Evolutionary conservation across 1,140 invertebrate species (phyloP), one percentile per base, ranked within the genome.

Genomic region (Lepidurus packardi): DNA sequence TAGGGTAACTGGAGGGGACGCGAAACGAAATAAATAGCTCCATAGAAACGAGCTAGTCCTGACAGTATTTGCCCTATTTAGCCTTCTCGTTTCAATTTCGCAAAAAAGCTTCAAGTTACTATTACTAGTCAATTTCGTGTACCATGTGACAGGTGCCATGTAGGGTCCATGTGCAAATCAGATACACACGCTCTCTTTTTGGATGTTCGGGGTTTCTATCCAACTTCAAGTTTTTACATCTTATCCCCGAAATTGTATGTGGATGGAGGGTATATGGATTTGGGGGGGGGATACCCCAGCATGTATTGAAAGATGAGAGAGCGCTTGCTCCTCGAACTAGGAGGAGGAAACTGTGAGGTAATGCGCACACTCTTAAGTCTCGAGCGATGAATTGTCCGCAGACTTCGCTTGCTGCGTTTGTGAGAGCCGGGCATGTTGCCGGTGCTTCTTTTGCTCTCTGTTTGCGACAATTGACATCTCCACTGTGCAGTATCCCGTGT

Each of bases 321-420:
- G 53, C 53, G 53, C 53, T 65, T 65, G 53, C 53, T 16, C 53
- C 16, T 65, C 21, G 16, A 65, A 21, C 21, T 21, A 21, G 16
- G 9, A 65, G 21, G 53, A 13, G 53, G 21, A 34, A 34, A 34
- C 34, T 34, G 53, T 65, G 21, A 21, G 53, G 53, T 65, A n/a
- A 21, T 65, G 53, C 53, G 53, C 53, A 65, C 21, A 65, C 53
- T 13, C 53, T 21, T 3, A 34, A 21, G 53, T 65, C 6, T 13
- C 53, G 21, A 65, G 53, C 53, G 21, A 13, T 21, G 53, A 65
- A 34, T 65, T 65, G 53, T 65, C 53, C 6, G 53, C 53, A 65
- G 53, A 65, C 53, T n/a, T 65, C 21, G 21, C 53, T 65, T 65
- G 53, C 53, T 65, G 53, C 53, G 53, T 65, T 65, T 5, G 53